A percentile compares a stretch with the other conserved stretches of the same genome.
These are phyloP conservation scores for Zosterops japonicus DNA, from an alignment of 2,113 vertebrate genomes.

Conservation along the genomic window DNA sequence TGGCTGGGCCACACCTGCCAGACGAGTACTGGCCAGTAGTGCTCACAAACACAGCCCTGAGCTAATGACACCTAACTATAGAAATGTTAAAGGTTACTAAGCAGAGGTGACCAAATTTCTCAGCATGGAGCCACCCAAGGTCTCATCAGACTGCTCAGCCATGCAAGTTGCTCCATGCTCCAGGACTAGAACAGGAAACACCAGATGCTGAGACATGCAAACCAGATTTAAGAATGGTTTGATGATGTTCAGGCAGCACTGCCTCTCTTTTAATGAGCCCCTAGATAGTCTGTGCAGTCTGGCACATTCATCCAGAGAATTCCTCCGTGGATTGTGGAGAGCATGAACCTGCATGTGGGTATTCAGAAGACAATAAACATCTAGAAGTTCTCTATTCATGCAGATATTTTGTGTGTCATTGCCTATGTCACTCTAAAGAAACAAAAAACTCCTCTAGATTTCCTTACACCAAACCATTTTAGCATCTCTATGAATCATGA, in stretches of 20 bases:
- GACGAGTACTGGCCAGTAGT: background rate
- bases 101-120: background rate
- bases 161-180: background rate
- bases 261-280: background rate
- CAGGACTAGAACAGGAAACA: conserved; percentile 46
- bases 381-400: background rate
- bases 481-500: background rate
- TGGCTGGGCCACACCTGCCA: background rate
- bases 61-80: background rate
- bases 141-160: background rate
- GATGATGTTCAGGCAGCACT: background rate
- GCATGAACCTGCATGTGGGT: background rate
- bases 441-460: background rate
- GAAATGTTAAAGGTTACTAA: background rate
- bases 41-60: background rate
- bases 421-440: background rate
- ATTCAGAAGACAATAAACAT: background rate
- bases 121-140: background rate
- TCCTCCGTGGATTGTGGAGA: background rate
- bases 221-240: background rate
- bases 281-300: background rate
- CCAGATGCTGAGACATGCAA: conserved; percentile 58
- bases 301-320: background rate
- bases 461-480: background rate
- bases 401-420: background rate